These are phyloP conservation scores for Spodoptera littoralis DNA, from an alignment of 2,888 invertebrate genomes.

Conservation along the genomic window DNA sequence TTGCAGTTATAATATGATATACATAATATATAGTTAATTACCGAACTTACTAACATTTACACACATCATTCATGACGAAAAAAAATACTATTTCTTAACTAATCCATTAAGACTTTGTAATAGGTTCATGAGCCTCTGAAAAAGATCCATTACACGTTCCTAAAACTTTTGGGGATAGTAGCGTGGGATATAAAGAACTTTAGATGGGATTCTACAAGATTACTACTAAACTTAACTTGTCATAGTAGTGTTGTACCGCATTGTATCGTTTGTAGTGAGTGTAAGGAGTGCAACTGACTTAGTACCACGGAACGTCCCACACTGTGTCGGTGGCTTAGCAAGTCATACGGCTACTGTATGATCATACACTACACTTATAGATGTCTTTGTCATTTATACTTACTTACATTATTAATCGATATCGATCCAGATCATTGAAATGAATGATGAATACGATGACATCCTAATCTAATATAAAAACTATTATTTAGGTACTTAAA, in stretches of 20 bases:
- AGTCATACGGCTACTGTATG: background rate
- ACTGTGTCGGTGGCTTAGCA: background rate
- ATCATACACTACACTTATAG: too few relatives aligned
- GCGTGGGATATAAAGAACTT: slow-evolving; percentile 17
- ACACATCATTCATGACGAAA: too few relatives aligned
- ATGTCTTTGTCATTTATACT: too few relatives aligned
- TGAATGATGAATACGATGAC: too few relatives aligned
- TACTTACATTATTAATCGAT: too few relatives aligned
- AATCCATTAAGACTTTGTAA: slow-evolving; percentile 18
- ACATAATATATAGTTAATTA: too few relatives aligned
- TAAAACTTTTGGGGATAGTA: slow-evolving; percentile 6
- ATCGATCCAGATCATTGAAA: too few relatives aligned
- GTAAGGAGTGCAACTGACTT: background rate
- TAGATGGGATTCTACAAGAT: slow-evolving; percentile 37
- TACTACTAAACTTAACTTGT: slow-evolving; percentile 7
- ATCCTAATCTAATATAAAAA: too few relatives aligned
- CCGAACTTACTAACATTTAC: too few relatives aligned
- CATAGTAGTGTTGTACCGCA: slow-evolving; percentile 14
- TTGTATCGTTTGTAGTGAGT: background rate
- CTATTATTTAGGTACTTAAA: too few relatives aligned
- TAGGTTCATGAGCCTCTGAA: slow-evolving; percentile 13
- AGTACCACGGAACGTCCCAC: background rate
- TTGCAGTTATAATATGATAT: too few relatives aligned
- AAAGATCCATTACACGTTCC: slow-evolving; percentile 21
- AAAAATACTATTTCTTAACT: slow-evolving; percentile 5